Base-by-base conservation (phyloP, 2,888 invertebrate species). In the Encarsia formosa region DNA sequence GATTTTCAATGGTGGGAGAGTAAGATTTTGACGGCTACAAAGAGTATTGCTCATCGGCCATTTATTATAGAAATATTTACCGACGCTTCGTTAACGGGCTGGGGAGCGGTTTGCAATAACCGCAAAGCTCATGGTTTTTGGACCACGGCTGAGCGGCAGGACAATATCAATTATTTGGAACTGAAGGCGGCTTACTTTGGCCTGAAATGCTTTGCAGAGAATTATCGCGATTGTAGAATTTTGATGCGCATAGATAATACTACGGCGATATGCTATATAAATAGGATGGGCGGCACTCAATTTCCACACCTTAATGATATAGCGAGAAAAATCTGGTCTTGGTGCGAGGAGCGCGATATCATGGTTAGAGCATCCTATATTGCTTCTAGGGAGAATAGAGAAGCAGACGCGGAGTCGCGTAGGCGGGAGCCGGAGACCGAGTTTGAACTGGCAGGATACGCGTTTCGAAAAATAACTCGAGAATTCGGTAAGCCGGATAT, bases 361-460 rank as follows among this genome's bases (percentile, higher is more conserved):
- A 57, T 56, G 58, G 34, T 61, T 22, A 52, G 52, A 6, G 61
- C 61, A 4, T 55, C 61, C 1, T 62, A 62, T 37, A 58, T 58
- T n/a, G 29, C 44, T 13, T 62, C 61, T 8, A 32, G 15, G 11
- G 51, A 57, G 4, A 62, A 62, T 47, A 19, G 23, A 1, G 51
- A 59, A 37, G 65, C 64, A 2, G 65, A 66, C 46, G n/a, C 29
- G 15, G 59, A 57, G 35, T 66, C 66, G 1, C 52, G 65, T 5
- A 45, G 45, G 15, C 32, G 38, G 16, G 51, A 56, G 42, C 20
- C 54, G 16, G 55, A 56, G n/a, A 59, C 59, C 0, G 57, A 61
- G 41, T 56, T 50, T 46, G 46, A 56, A 20, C 26, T 58, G 9
- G 24, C 46, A n/a, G 20, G 37, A 13, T 24, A 6, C 1, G 46